A percentile compares a stretch with the other conserved stretches of the same genome.
These are phyloP conservation scores for Dasypus novemcinctus DNA, from an alignment of 2,113 vertebrate genomes.

Conservation along the genomic window DNA sequence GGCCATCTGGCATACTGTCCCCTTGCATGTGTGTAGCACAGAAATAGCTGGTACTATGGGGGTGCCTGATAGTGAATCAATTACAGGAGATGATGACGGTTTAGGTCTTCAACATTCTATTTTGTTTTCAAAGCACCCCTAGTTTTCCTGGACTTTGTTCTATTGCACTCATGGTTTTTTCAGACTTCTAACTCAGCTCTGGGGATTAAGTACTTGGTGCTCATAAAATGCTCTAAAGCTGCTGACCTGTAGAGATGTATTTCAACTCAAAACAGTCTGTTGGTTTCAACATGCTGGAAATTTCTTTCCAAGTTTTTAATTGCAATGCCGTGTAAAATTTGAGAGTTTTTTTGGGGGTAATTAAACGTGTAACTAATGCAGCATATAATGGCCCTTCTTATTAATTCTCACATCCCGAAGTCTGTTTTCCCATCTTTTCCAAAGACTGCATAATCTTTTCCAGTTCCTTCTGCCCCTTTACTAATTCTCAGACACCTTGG, in stretches of 20 bases:
- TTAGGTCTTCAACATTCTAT: constrained; percentile 47
- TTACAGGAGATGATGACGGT: background rate
- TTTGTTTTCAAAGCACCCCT: constrained; percentile 52
- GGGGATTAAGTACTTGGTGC: constrained; percentile 73
- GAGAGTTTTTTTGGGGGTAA: constrained; percentile 65
- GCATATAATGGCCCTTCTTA: constrained; percentile 56
- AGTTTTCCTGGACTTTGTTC: constrained; percentile 23
- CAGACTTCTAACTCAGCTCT: constrained; percentile 66
- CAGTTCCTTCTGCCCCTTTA: background rate
- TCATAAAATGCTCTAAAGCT: constrained; percentile 73
- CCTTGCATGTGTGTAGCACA: background rate
- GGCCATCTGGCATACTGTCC: no score
- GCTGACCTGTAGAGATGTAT: constrained; percentile 48
- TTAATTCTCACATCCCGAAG: constrained; percentile 58
- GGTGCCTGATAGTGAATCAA: background rate
- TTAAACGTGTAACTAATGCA: constrained; percentile 73
- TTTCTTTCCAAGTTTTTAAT: constrained; percentile 63
- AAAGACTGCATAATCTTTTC: background rate
- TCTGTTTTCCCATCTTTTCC: background rate
- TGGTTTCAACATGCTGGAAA: constrained; percentile 63
- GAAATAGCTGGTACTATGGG: background rate
- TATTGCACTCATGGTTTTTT: constrained; percentile 52
- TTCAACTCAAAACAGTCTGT: constrained; percentile 70
- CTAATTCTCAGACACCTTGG: background rate
- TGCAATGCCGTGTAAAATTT: constrained; percentile 63